A percentile compares a stretch with the other conserved stretches of the same genome.
These are phyloP conservation scores for Drosophila putrida DNA, from an alignment of 2,888 invertebrate genomes.

Conservation along the genomic window DNA sequence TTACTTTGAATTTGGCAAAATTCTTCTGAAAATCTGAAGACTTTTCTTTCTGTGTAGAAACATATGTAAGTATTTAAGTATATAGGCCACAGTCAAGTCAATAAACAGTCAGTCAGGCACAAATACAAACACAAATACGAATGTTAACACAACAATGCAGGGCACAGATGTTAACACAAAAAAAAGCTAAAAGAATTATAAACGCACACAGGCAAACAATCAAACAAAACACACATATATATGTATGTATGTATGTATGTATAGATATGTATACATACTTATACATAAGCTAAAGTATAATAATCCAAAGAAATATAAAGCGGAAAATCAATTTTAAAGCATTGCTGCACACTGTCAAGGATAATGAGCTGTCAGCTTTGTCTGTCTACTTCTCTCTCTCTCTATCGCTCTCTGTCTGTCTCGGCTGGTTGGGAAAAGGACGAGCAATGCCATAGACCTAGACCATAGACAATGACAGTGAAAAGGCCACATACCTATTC, in stretches of 20 bases:
- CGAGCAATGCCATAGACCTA: constrained; percentile 43
- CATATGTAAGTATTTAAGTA: background rate
- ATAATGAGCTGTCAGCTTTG: constrained; percentile 57
- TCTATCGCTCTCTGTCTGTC: background rate
- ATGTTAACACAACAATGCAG: constrained; percentile 30
- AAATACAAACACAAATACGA: constrained; percentile 16
- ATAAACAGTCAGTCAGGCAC: constrained; percentile 37
- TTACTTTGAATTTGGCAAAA: too few species aligned
- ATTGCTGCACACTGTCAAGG: constrained; percentile 63
- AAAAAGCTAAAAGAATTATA: constrained; percentile 24
- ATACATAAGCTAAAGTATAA: constrained; percentile 36
- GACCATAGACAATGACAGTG: constrained; percentile 39
- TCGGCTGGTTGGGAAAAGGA: background rate
- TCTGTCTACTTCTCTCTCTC: too few species aligned
- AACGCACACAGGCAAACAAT: constrained; percentile 26
- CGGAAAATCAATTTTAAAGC: constrained; percentile 73
- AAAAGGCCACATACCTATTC: constrained; percentile 29
- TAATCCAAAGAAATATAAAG: constrained; percentile 52
- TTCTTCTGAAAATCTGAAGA: too few species aligned
- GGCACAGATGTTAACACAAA: constrained; percentile 34
- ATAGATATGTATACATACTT: background rate
- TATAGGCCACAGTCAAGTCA: constrained; percentile 36
- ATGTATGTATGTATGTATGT: background rate
- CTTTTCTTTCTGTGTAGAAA: too few species aligned
- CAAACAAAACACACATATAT: constrained; percentile 29